phyloP scores from a whole-genome alignment of 2,888 invertebrate species.

The Acleris laterana region DNA sequence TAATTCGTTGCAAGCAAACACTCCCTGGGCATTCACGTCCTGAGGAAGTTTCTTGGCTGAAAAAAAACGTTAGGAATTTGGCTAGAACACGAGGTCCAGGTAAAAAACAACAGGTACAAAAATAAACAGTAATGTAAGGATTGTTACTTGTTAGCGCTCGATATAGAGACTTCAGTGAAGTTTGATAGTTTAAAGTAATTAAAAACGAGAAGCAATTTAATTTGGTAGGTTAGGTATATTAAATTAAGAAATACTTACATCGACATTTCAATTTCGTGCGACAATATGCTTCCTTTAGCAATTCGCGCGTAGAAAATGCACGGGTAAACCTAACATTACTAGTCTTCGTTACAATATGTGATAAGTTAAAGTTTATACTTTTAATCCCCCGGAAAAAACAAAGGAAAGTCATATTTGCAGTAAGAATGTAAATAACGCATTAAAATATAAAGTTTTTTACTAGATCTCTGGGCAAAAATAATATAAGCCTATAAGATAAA shows the following conservation, averaged over 20 bases:
- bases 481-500: not conserved
- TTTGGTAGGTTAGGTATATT: not conserved
- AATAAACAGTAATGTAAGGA: too few relatives aligned
- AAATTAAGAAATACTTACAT: slow-evolving; percentile 83
- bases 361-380: slow-evolving; percentile 55
- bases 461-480: not conserved
- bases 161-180: not conserved
- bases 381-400: slow-evolving; percentile 51
- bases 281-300: slow-evolving; percentile 86
- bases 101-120: too few relatives aligned
- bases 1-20: slow-evolving; percentile 98
- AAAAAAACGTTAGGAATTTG: not conserved
- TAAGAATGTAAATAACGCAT: slow-evolving; percentile 15
- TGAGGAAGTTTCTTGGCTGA: slow-evolving; percentile 93
- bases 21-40: slow-evolving; percentile 93
- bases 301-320: slow-evolving; percentile 69
- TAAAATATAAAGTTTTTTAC: not conserved
- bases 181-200: slow-evolving; percentile 1
- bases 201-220: slow-evolving; percentile 27
- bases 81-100: too few relatives aligned
- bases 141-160: too few relatives aligned
- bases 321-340: slow-evolving; percentile 45
- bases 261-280: slow-evolving; percentile 88
- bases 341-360: slow-evolving; percentile 49
- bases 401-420: slow-evolving; percentile 49